These are phyloP conservation scores for Nemotelus pantherinus DNA, from an alignment of 2,888 invertebrate genomes.

Conservation along the genomic window DNA sequence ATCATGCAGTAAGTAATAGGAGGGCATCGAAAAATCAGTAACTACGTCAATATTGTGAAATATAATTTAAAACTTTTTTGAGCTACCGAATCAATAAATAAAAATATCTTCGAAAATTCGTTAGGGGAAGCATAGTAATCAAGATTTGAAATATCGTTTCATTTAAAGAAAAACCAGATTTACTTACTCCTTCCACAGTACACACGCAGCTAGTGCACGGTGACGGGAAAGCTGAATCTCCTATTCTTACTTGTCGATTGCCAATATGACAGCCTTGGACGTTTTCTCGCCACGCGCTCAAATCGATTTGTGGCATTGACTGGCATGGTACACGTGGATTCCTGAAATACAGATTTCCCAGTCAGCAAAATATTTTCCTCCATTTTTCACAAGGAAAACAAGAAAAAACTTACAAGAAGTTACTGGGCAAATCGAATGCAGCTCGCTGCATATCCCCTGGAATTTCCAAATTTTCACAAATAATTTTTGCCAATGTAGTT, in stretches of 20 bases:
- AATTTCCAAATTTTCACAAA: conserved; percentile 91
- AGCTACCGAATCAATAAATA: conserved; percentile 4
- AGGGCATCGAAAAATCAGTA: too few relatives aligned
- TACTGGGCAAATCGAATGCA: conserved; percentile 89
- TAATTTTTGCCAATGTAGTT: conserved; percentile 81
- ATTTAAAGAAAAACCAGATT: not conserved
- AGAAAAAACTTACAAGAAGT: conserved; percentile 74
- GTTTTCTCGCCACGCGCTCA: conserved; percentile 86
- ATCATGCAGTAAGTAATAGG: not conserved
- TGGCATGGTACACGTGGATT: conserved; percentile 88
- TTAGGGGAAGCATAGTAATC: not conserved
- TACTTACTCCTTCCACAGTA: conserved; percentile 82
- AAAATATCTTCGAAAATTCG: not conserved
- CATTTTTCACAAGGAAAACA: not conserved
- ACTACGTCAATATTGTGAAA: not conserved
- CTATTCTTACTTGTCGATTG: conserved; percentile 79
- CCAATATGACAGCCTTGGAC: conserved; percentile 85
- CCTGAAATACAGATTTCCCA: conserved; percentile 61
- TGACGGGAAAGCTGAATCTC: conserved; percentile 87
- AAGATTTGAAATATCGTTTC: too few relatives aligned
- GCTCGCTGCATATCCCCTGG: conserved; percentile 87
- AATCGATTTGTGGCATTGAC: conserved; percentile 81
- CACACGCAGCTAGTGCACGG: conserved; percentile 92
- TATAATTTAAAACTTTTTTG: not conserved
- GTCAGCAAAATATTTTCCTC: not conserved